These are phyloP conservation scores for Bruchidius siliquastri DNA, from an alignment of 2,888 invertebrate genomes.

Conservation along the genomic window DNA sequence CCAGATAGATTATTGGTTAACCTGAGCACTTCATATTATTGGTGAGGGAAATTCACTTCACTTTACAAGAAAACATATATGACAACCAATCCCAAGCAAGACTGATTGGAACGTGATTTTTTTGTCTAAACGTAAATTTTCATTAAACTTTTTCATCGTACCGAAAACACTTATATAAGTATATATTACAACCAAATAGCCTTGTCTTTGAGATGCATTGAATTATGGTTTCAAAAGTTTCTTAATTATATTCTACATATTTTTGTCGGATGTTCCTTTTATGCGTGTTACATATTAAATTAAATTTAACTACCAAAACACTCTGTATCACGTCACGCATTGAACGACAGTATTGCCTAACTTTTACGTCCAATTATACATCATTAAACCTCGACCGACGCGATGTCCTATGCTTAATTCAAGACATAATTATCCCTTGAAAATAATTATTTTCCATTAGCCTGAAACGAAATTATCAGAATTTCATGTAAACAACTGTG, in stretches of 20 bases:
- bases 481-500: background rate
- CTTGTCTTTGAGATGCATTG: too few species aligned
- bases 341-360: background rate
- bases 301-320: background rate
- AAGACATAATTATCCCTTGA: background rate
- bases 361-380: background rate
- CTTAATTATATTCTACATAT: background rate
- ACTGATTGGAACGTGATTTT: too few species aligned
- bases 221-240: background rate
- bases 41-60: too few species aligned
- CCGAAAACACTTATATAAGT: too few species aligned
- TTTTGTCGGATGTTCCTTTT: background rate
- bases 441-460: background rate
- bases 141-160: too few species aligned
- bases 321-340: background rate
- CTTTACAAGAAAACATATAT: too few species aligned
- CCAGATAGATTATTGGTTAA: too few species aligned
- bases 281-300: background rate
- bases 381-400: background rate
- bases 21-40: too few species aligned
- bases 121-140: too few species aligned
- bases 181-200: too few species aligned
- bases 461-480: background rate
- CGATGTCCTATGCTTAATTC: background rate
- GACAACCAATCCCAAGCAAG: too few species aligned